Evolutionary conservation across 1,140 invertebrate genomes (phyloP).

Genomic region (Anadara kagoshimensis): DNA sequence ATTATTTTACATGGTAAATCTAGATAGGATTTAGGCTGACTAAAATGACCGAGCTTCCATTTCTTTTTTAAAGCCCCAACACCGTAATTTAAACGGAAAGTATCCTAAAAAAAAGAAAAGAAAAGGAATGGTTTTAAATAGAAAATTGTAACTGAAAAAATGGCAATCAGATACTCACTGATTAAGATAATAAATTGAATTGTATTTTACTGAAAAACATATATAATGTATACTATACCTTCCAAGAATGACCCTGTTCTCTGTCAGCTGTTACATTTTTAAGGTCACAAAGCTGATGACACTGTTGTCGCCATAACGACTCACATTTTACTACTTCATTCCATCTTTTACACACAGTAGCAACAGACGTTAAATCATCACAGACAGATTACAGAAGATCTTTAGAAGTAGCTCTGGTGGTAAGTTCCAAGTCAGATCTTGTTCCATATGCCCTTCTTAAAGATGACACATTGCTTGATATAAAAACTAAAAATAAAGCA

Average conservation of each 20-base stretch:
- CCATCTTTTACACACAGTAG: slow-evolving; percentile 19
- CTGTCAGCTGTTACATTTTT: slow-evolving; percentile 11
- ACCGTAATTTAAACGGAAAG: slow-evolving; percentile 22
- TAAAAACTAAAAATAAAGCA: too few species aligned
- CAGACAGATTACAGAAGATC: slow-evolving; percentile 19
- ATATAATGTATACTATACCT: too few species aligned
- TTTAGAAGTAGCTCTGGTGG: slow-evolving; percentile 21
- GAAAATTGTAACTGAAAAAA: too few species aligned
- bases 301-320: slow-evolving; percentile 18
- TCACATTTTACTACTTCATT: slow-evolving; percentile 17
- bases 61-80: slow-evolving; percentile 20
- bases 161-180: too few species aligned
- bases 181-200: too few species aligned
- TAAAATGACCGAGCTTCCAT: slow-evolving; percentile 29
- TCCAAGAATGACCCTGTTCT: slow-evolving; percentile 27
- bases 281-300: slow-evolving; percentile 13
- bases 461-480: too few species aligned
- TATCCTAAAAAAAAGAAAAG: slow-evolving; percentile 23
- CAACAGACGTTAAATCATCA: not conserved
- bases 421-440: not conserved
- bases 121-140: too few species aligned
- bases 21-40: slow-evolving; percentile 20
- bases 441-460: too few species aligned
- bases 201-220: too few species aligned
- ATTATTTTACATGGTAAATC: slow-evolving; percentile 23